Conservation (phyloP, 2,113 vertebrate species). For the Pseudopipra pipra region DNA sequence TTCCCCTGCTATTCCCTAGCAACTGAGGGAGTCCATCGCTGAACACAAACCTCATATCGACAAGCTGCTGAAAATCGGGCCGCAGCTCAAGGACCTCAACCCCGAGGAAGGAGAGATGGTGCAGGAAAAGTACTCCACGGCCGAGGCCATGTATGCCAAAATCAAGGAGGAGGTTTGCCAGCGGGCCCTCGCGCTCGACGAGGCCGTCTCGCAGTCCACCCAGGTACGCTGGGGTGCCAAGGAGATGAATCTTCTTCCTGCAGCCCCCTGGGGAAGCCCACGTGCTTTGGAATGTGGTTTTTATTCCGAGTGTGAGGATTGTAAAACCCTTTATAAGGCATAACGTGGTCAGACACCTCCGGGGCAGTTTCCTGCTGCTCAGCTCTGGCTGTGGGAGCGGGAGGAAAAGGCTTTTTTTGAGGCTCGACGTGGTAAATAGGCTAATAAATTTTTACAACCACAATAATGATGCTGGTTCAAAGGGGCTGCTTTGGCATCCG, state of each 20-base stretch:
- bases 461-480: neutral
- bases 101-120: slow-evolving; percentile 86
- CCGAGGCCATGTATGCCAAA: slow-evolving; percentile 82
- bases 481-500: slow-evolving; percentile 2
- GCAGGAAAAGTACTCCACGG: slow-evolving; percentile 81
- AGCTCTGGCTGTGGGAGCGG: neutral
- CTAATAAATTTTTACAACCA: slow-evolving; percentile 19
- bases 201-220: slow-evolving; percentile 91
- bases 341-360: neutral
- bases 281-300: neutral
- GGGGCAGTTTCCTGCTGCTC: neutral
- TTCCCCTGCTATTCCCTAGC: slow-evolving; percentile 66
- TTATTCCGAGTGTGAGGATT: neutral
- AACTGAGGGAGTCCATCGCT: slow-evolving; percentile 92
- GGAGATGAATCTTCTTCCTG: neutral
- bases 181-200: slow-evolving; percentile 86
- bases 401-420: neutral
- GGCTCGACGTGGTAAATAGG: neutral
- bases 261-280: neutral
- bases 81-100: slow-evolving; percentile 90
- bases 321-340: neutral
- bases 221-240: slow-evolving; percentile 78
- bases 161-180: slow-evolving; percentile 94
- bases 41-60: slow-evolving; percentile 98
- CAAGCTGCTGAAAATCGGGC: slow-evolving; percentile 96